These are phyloP conservation scores for Sminthurinus aureus DNA, from an alignment of 2,888 invertebrate species.

Conservation along the genomic window DNA sequence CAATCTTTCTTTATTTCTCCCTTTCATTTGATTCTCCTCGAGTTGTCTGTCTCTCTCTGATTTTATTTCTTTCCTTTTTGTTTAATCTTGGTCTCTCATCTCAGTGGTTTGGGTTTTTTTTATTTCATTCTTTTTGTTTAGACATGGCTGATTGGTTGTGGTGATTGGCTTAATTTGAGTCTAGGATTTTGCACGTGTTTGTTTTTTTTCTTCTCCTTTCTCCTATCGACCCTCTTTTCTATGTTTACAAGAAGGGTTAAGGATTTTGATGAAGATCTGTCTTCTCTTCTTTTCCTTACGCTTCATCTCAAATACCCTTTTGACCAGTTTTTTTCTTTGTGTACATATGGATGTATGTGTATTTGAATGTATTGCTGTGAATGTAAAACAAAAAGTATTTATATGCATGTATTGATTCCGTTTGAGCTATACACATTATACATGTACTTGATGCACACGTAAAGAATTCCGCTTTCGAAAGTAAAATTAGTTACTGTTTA, in stretches of 20 bases:
- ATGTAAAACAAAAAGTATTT: neutral
- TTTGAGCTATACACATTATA: neutral
- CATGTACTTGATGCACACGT: neutral
- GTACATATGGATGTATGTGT: neutral
- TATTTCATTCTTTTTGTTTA: neutral
- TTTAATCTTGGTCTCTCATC: slow-evolving; percentile 2
- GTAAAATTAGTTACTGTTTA: neutral
- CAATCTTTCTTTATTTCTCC: too few species aligned
- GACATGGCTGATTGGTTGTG: slow-evolving; percentile 14
- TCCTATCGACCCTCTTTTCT: slow-evolving; percentile 4
- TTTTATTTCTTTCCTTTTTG: neutral
- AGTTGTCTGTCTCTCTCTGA: neutral
- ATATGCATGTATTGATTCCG: neutral
- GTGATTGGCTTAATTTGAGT: slow-evolving; percentile 23
- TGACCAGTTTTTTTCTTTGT: neutral
- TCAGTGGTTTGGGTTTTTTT: neutral
- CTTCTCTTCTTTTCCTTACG: neutral
- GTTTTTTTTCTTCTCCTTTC: neutral
- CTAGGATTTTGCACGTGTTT: slow-evolving; percentile 18
- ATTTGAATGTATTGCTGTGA: neutral
- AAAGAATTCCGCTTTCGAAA: neutral
- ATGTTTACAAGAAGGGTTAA: neutral
- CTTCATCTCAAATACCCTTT: neutral
- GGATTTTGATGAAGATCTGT: slow-evolving; percentile 28
- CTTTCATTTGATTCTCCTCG: too few species aligned